Percentiles rank a stretch among this genome's conserved stretches.
Evolutionary conservation across 2,888 invertebrate species (phyloP).

Genomic region (Lepidocyrtoides sp.): DNA sequence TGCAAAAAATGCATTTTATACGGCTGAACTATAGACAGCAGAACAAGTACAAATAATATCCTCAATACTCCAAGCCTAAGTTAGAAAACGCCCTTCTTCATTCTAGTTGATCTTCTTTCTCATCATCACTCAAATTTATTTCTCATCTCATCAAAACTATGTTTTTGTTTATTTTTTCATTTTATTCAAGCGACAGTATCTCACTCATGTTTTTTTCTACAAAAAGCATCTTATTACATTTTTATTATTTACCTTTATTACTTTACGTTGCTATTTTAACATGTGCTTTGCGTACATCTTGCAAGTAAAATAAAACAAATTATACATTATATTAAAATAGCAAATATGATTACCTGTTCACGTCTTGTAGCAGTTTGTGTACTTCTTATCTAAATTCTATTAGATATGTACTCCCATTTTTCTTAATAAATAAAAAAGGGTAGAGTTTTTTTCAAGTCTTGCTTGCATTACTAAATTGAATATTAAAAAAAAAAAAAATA

Average conservation of each 20-base stretch:
- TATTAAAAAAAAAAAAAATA: background rate
- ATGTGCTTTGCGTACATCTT: background rate
- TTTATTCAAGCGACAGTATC: background rate
- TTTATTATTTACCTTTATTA: background rate
- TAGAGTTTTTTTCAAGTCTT: slow-evolving; percentile 31
- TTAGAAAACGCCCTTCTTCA: slow-evolving; percentile 48
- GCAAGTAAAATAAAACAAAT: background rate
- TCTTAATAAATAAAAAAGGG: slow-evolving; percentile 28
- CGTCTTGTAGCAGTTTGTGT: background rate
- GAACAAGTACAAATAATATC: background rate
- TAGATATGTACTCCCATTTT: slow-evolving; percentile 1
- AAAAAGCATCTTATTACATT: background rate
- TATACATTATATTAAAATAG: background rate
- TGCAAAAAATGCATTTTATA: slow-evolving; percentile 4
- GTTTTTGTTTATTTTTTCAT: background rate
- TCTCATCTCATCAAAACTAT: slow-evolving; percentile 12
- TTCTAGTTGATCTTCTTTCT: background rate
- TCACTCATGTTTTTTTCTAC: background rate
- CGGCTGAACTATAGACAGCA: background rate
- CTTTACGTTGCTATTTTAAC: background rate
- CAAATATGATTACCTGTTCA: slow-evolving; percentile 1
- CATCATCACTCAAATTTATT: background rate
- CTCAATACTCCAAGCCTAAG: background rate
- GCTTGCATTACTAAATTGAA: slow-evolving; percentile 21
- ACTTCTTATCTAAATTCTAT: background rate